Evolutionary conservation across 2,113 vertebrate genomes (phyloP), one percentile per base, ranked within the genome.

Genomic region (Ochotona princeps): DNA sequence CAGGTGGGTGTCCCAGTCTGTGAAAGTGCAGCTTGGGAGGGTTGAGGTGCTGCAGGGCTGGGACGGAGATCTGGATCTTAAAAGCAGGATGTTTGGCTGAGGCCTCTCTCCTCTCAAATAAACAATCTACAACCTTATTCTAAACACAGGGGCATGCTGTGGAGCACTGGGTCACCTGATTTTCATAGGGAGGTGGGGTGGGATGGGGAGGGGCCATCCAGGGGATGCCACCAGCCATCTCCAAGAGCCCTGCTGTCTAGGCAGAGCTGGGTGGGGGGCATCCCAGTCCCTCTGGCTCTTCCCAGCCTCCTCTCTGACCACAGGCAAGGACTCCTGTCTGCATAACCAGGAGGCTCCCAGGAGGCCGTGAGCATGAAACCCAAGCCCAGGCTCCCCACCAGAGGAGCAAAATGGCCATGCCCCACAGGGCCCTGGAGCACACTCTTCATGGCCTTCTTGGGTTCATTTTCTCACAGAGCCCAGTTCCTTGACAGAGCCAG

Each of bases 31-130:
- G 23, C 7, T 20, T 15, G 63, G 44, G 61, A 44, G 38, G 20
- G 30, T 28, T 1, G 30, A 7, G 66, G 35, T 5, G 14, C 32
- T 30, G 35, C 30, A 47, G 66, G 61, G 44, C 75, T 35, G 1
- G 8, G 30, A 98, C 98, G 96, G 96, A 97, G 65, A 92, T 98
- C 96, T 92, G 57, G 97, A 95, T 88, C 96, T 94, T 98, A 98
- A 98, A 99, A 99, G 98, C 98, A 99, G 98, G 98, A 99, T 98
- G 99, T 98, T 99, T 99, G 98, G 98, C 98, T 97, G 98, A 98
- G 98, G 98, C 98, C 98, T 98, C 98, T 98, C 98, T 98, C 98
- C 98, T 98, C 98, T 98, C 98, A 98, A 98, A 99, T 99, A 99
- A 99, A 99, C 98, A 99, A 98, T 98, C 98, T 97, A 97, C 98